phyloP scores from a whole-genome alignment of 2,113 vertebrate species.

The Rhadina sibilatrix region DNA sequence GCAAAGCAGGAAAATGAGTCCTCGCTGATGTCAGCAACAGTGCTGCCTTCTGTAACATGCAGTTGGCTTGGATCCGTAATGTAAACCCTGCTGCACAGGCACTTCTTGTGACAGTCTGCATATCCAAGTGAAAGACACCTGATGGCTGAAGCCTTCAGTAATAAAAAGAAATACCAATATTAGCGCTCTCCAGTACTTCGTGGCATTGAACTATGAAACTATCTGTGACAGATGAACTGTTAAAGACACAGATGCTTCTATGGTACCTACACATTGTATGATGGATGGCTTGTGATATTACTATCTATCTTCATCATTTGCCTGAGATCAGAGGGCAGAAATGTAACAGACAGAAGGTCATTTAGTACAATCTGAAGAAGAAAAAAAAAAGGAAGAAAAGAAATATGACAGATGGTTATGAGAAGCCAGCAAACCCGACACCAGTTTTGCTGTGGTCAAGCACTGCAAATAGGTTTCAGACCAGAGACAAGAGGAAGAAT shows the following conservation, averaged over 20 bases:
- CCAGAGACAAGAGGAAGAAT: neutral
- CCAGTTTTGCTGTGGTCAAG: constrained; percentile 33
- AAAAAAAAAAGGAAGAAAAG: neutral
- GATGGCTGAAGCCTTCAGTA: neutral
- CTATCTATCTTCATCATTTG: constrained; percentile 53
- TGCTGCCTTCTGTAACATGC: neutral
- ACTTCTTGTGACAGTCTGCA: neutral
- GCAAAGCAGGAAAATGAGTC: neutral
- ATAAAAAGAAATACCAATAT: neutral
- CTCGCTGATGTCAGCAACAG: neutral
- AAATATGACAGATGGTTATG: constrained; percentile 12
- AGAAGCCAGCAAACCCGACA: constrained; percentile 46
- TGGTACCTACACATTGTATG: constrained; percentile 27
- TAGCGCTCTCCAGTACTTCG: neutral
- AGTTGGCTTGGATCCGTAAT: neutral
- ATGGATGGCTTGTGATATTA: constrained; percentile 27
- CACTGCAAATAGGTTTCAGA: constrained; percentile 24
- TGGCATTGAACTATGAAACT: neutral
- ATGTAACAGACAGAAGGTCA: constrained; percentile 52
- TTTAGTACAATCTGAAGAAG: neutral
- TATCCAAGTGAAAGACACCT: neutral
- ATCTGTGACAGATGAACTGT: constrained; percentile 35
- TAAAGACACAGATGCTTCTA: constrained; percentile 50
- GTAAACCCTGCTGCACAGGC: neutral
- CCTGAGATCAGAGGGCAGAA: constrained; percentile 53